phyloP scores from a whole-genome alignment of 1,140 invertebrate species.

The Drosophila suzukii region DNA sequence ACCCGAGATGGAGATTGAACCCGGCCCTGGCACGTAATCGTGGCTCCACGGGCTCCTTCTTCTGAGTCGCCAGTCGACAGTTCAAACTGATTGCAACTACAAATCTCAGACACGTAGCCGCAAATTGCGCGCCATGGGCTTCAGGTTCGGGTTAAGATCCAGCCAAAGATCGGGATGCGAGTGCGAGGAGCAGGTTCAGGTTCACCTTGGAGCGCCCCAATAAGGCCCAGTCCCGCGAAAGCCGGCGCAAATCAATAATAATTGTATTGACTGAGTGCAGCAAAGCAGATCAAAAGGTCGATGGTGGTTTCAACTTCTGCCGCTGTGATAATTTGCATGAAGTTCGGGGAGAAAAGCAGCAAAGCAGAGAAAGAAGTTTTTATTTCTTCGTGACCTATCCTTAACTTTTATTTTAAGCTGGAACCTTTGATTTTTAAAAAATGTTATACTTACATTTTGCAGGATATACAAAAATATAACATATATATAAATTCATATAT shows the following conservation, averaged over 20 bases:
- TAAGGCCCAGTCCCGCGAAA: slow-evolving; percentile 35
- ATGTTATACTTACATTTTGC: too few relatives aligned
- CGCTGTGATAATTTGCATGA: slow-evolving; percentile 31
- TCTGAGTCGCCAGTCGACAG: slow-evolving; percentile 42
- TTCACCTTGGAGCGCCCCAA: slow-evolving; percentile 54
- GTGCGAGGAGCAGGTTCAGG: slow-evolving; percentile 40
- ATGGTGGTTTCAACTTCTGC: slow-evolving; percentile 28
- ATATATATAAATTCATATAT: too few relatives aligned
- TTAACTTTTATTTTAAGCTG: too few relatives aligned
- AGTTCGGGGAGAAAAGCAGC: slow-evolving; percentile 7
- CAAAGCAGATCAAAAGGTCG: slow-evolving; percentile 77
- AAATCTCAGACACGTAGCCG: slow-evolving; percentile 65
- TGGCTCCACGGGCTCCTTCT: slow-evolving; percentile 37
- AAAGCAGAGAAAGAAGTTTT: neutral
- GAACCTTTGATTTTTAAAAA: too few relatives aligned
- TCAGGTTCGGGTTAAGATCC: slow-evolving; percentile 13
- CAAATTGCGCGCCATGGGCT: slow-evolving; percentile 60
- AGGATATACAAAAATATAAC: too few relatives aligned
- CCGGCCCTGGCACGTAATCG: slow-evolving; percentile 54
- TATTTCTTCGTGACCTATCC: neutral
- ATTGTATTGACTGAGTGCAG: slow-evolving; percentile 77
- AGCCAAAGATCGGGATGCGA: slow-evolving; percentile 21
- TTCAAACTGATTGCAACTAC: slow-evolving; percentile 75
- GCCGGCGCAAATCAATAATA: slow-evolving; percentile 76
- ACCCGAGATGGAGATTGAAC: slow-evolving; percentile 19